Percentiles rank a stretch among this genome's conserved stretches.
phyloP scores from a whole-genome alignment of 37 sponge, comb jelly and placozoan species.

The Geodia barretti region DNA sequence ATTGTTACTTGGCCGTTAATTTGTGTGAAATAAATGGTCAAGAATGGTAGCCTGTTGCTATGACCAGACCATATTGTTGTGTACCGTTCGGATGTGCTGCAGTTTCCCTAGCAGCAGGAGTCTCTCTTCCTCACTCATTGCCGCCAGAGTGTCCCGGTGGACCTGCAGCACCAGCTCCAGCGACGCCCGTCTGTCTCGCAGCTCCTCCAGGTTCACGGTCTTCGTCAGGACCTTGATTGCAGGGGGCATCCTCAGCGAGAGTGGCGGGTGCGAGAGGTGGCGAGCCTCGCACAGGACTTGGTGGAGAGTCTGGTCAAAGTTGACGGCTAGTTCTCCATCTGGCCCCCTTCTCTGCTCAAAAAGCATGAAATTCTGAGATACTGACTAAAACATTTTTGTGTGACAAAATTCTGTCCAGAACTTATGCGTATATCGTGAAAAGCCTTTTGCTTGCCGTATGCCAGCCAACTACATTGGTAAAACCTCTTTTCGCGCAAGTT shows the following conservation, averaged over 20 bases:
- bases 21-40: too few species aligned
- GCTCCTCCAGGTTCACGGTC: neutral
- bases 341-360: neutral
- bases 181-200: slow-evolving; percentile 15
- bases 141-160: slow-evolving; percentile 43
- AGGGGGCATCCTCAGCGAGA: slow-evolving; percentile 29
- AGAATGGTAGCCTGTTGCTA: too few species aligned
- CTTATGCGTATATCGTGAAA: too few species aligned
- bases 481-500: too few species aligned
- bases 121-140: slow-evolving; percentile 38
- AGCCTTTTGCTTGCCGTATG: too few species aligned
- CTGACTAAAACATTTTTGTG: neutral
- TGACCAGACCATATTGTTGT: too few species aligned
- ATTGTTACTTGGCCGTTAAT: too few species aligned
- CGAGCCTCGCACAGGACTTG: slow-evolving; percentile 49
- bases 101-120: slow-evolving; percentile 67
- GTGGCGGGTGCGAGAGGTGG: slow-evolving; percentile 45
- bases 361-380: too few species aligned
- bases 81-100: slow-evolving; percentile 48
- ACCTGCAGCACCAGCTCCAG: slow-evolving; percentile 43
- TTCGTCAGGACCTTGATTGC: slow-evolving; percentile 7
- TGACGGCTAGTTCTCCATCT: slow-evolving; percentile 37
- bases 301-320: slow-evolving; percentile 55
- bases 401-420: neutral
- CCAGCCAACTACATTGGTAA: too few species aligned